Evolutionary conservation across 1,140 invertebrate species (phyloP), one percentile per base, ranked within the genome.

Genomic region (Ylistrum balloti): DNA sequence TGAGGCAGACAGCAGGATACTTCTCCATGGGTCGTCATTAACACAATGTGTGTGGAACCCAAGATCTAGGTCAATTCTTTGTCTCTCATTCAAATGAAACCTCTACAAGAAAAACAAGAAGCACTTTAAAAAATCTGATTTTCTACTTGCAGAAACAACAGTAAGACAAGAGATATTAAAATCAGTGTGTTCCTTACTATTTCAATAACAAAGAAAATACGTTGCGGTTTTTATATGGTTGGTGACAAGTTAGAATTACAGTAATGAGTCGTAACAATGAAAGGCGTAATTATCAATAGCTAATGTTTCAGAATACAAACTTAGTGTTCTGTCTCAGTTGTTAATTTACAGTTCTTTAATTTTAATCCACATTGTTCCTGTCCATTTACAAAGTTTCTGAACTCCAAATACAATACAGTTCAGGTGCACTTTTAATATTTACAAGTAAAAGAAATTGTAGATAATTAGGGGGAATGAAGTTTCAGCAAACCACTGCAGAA

Each of bases 61-160:
- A n/a, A n/a, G 17, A 74, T 28, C 56, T 74, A 74, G 56, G 56
- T 28, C 56, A 74, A 74, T 1, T 74, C 56, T 74, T 74, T 74
- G 56, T 74, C 56, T n/a, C 22, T 28, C n/a, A 74, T 74, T 74
- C 56, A 74, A 74, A 74, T 28, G 56, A 74, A 74, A 74, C 56
- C 56, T 74, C 56, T 74, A n/a, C 0, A 74, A 74, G 17, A 74
- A 74, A 74, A 74, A 74, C n/a, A 45, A 74, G 56, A 74, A 74
- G 56, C 56, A 74, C 56, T 74, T 74, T 74, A 74, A 74, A 74
- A 74, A 28, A 74, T 74, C 56, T 74, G 56, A 22, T 74, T 74
- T 74, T n/a, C 22, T 74, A 74, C 56, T 28, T 17, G n/a, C 5
- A n/a, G 56, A 74, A 74, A 74, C 56, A 28, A 22, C 1, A 28